Evolutionary conservation across 2,113 vertebrate species (phyloP), one percentile per base, ranked within the genome.

Genomic region (Austrofundulus limnaeus): DNA sequence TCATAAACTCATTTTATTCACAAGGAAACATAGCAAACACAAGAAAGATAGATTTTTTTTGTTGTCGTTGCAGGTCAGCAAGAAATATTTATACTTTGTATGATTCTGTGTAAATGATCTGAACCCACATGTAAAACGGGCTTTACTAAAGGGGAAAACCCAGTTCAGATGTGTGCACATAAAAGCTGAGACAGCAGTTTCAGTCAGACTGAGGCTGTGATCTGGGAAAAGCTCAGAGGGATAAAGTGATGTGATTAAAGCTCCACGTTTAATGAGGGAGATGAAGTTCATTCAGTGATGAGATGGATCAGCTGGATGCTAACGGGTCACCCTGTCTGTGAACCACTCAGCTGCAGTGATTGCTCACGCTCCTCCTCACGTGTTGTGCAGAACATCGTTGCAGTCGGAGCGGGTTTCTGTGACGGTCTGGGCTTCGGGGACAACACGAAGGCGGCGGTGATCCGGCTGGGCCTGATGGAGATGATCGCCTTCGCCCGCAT

Each of bases 401-500:
- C 97, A 0, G 93, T 98, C 0, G 97, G 94, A 0, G 96, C 97
- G 0, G 97, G 97, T 15, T 99, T 99, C 92, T 98, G 96, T 2
- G 97, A 99, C 0, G 97, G 97, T 0, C 91, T 98, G 12, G 94
- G 94, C 51, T 98, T 94, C 0, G 97, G 97, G 0, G 96, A 98
- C 87, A 99, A 99, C 86, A 98, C 97, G 0, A 98, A 99, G 81
- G 97, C 97, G 0, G 97, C 95, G 0, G 95, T 98, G 81, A 98
- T 99, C 88, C 92, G 97, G n/a, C 90, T 99, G 79, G 97, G 97
- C 1, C 88, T 98, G 77, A 95, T 97, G 96, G 97, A 99, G 91
- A 98, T 99, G 96, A 96, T 98, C 0, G 88, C 81, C 68, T 98
- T 99, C 0, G 90, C 96, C 68, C 95, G 94, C 46, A 80, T 98